Evolutionary conservation across 2,797 vertebrate species (phyloP).

Genomic region (Poecilia velifera): DNA sequence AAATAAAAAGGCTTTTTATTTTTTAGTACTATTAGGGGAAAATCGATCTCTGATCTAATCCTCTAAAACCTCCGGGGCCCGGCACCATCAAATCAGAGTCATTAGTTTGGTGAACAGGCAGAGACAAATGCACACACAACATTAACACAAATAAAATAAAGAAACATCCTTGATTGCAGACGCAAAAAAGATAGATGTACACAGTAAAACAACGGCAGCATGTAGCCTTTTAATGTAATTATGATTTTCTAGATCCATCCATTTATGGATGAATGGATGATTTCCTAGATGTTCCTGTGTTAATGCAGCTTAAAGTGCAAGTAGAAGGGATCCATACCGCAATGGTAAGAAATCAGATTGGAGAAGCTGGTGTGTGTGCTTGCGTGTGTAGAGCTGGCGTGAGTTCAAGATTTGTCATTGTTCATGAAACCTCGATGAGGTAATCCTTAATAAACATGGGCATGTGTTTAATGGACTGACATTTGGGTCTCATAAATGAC

Average conservation of each 20-base stretch:
- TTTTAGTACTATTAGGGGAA: slow-evolving; percentile 36
- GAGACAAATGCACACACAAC: slow-evolving; percentile 1
- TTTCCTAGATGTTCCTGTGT: slow-evolving; percentile 58
- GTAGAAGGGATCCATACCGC: slow-evolving; percentile 69
- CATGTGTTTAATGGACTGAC: background rate
- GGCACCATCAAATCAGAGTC: slow-evolving; percentile 24
- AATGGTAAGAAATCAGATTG: slow-evolving; percentile 62
- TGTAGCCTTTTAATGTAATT: slow-evolving; percentile 55
- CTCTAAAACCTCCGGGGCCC: slow-evolving; percentile 25
- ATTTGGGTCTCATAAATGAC: background rate
- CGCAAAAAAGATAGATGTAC: background rate
- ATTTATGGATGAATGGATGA: no score
- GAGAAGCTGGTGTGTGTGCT: slow-evolving; percentile 22
- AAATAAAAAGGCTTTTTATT: slow-evolving; percentile 67
- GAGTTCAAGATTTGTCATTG: slow-evolving; percentile 11
- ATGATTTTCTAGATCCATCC: slow-evolving; percentile 39
- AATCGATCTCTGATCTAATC: slow-evolving; percentile 58
- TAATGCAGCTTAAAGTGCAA: slow-evolving; percentile 67
- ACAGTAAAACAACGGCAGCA: slow-evolving; percentile 26
- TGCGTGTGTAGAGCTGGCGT: slow-evolving; percentile 6
- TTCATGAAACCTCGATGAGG: background rate
- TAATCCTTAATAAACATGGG: background rate
- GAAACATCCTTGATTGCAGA: background rate
- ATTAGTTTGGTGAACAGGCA: slow-evolving; percentile 26
- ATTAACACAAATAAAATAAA: background rate